Conservation (phyloP, 2,797 vertebrate genomes). For the Zalophus californianus region DNA sequence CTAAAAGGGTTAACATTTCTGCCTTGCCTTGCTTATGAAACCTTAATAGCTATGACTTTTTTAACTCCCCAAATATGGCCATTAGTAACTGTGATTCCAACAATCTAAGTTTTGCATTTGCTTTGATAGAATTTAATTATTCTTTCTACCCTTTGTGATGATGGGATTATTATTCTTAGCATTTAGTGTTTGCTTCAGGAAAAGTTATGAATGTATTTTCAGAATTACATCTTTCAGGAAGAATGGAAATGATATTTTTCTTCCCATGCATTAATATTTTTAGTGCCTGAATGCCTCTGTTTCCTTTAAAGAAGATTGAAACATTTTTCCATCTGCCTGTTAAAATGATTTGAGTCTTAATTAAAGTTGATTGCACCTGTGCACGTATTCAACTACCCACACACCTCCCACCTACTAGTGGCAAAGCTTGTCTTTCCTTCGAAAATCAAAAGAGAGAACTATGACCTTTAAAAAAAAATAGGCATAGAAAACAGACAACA, state of each 20-base stretch:
- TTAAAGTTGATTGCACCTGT: constrained; percentile 80
- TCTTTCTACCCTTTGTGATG: background rate
- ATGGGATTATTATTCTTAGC: background rate
- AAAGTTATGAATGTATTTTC: constrained; percentile 61
- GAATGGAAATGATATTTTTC: constrained; percentile 70
- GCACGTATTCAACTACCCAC: constrained; percentile 72
- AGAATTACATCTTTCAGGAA: constrained; percentile 63
- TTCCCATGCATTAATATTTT: constrained; percentile 79
- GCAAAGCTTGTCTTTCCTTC: constrained; percentile 60
- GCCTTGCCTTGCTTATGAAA: background rate
- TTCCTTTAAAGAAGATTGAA: constrained; percentile 70
- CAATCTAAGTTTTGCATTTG: constrained; percentile 30
- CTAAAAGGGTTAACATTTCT: background rate
- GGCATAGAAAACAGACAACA: background rate
- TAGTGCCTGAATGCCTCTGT: constrained; percentile 68
- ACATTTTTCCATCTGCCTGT: constrained; percentile 76
- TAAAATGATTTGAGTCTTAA: constrained; percentile 78
- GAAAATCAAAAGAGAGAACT: constrained; percentile 53
- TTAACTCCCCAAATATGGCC: background rate
- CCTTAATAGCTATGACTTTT: background rate
- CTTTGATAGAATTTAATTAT: constrained; percentile 52
- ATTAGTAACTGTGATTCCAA: background rate
- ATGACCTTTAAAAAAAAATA: constrained; percentile 42
- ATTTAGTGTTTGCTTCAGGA: constrained; percentile 55
- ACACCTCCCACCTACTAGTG: constrained; percentile 52